Percentiles rank a stretch among this genome's conserved stretches.
Conservation (phyloP, 2,113 vertebrate genomes). For the Terrapene triunguis region DNA sequence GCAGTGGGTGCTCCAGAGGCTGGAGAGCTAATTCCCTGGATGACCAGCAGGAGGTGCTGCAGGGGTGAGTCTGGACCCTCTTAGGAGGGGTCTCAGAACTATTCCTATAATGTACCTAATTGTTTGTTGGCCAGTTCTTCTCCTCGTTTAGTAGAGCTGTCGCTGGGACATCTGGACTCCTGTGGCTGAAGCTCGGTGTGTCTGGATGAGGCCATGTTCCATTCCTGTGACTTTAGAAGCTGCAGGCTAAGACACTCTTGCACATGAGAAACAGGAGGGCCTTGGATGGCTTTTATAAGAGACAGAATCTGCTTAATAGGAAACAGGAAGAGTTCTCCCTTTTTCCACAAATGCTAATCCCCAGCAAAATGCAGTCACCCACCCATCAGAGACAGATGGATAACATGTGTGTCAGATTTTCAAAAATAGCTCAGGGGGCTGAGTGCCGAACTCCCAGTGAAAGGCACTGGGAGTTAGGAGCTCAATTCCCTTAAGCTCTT, state of each 20-base stretch:
- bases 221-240: background rate
- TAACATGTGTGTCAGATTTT: background rate
- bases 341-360: background rate
- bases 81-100: background rate
- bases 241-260: background rate
- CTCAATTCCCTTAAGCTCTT: background rate
- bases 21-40: too few relatives aligned
- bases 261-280: background rate
- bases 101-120: background rate
- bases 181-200: accelerated
- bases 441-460: background rate
- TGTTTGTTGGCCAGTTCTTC: background rate
- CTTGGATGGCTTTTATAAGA: background rate
- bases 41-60: too few relatives aligned
- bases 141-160: background rate
- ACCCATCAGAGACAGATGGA: background rate
- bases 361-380: background rate
- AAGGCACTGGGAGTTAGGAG: background rate
- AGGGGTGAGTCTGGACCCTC: too few relatives aligned
- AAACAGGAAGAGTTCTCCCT: background rate
- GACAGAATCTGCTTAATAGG: background rate
- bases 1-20: too few relatives aligned
- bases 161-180: background rate
- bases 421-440: background rate
- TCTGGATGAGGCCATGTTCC: background rate